Conservation (phyloP, 2,113 vertebrate genomes). For the Macrotis lagotis region DNA sequence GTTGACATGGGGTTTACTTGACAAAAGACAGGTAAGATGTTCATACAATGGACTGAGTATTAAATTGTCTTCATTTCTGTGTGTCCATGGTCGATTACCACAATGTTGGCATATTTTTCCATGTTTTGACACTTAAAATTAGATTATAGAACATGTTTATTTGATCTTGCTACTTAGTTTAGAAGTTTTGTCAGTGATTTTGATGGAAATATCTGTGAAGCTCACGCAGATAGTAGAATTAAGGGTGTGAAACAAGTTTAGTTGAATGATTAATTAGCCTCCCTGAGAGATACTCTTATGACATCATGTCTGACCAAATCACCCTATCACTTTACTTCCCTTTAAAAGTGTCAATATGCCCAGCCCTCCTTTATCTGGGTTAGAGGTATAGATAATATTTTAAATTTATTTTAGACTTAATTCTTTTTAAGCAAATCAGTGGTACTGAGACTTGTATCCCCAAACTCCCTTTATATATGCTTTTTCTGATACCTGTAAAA, state of each 20-base stretch:
- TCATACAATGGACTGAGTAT: background rate
- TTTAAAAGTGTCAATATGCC: background rate
- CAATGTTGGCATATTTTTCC: constrained; percentile 1
- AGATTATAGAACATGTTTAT: background rate
- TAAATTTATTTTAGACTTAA: constrained; percentile 10
- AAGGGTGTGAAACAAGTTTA: constrained; percentile 15
- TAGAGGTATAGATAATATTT: background rate
- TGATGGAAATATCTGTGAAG: background rate
- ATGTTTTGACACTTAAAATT: constrained; percentile 29
- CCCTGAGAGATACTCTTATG: background rate
- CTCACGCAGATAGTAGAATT: background rate
- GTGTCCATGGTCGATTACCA: constrained; percentile 22
- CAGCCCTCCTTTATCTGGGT: background rate
- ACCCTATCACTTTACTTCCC: background rate
- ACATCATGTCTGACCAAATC: background rate
- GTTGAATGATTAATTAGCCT: constrained; percentile 7
- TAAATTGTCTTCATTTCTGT: background rate
- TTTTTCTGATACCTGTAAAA: background rate
- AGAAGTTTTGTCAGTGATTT: background rate
- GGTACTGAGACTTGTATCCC: background rate
- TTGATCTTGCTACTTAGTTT: background rate
- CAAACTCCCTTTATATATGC: background rate
- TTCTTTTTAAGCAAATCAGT: constrained; percentile 1
- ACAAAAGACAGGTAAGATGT: background rate
- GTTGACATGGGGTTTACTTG: background rate